phyloP scores from a whole-genome alignment of 2,797 vertebrate species.

The Silurus lanzhouensis region DNA sequence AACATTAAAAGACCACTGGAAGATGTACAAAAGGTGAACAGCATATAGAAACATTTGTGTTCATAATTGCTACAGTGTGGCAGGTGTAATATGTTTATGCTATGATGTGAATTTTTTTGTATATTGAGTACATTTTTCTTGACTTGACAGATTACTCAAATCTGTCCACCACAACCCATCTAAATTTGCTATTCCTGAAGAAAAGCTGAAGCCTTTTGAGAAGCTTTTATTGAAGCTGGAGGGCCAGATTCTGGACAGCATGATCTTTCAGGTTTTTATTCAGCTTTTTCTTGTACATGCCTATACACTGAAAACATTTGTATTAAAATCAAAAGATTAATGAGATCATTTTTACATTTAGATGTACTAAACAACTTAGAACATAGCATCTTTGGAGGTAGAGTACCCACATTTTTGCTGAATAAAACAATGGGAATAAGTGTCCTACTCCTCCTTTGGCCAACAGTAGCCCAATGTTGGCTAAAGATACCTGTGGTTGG shows the following conservation, averaged over 20 bases:
- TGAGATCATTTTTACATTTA: background rate
- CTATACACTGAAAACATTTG: background rate
- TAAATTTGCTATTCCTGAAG: slow-evolving; percentile 94
- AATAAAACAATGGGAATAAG: background rate
- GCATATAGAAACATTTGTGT: background rate
- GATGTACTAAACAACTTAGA: background rate
- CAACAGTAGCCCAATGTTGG: too few relatives aligned
- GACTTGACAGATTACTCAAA: slow-evolving; percentile 84
- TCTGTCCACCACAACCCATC: slow-evolving; percentile 97
- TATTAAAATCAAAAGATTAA: background rate
- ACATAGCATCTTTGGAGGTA: too few relatives aligned
- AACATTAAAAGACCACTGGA: slow-evolving; percentile 96
- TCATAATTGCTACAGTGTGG: background rate
- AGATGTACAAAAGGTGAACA: slow-evolving; percentile 96
- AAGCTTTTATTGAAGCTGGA: slow-evolving; percentile 94
- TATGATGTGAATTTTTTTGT: background rate
- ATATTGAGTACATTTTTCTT: background rate
- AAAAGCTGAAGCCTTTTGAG: slow-evolving; percentile 97
- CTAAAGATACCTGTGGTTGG: too few relatives aligned
- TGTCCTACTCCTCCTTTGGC: too few relatives aligned
- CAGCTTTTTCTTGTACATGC: background rate
- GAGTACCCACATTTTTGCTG: too few relatives aligned
- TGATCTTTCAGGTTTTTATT: slow-evolving; percentile 89
- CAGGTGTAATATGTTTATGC: too few relatives aligned
- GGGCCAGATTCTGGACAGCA: slow-evolving; percentile 91